Conservation (phyloP, 2,888 invertebrate species). For the Lasioglossum figueresi region DNA sequence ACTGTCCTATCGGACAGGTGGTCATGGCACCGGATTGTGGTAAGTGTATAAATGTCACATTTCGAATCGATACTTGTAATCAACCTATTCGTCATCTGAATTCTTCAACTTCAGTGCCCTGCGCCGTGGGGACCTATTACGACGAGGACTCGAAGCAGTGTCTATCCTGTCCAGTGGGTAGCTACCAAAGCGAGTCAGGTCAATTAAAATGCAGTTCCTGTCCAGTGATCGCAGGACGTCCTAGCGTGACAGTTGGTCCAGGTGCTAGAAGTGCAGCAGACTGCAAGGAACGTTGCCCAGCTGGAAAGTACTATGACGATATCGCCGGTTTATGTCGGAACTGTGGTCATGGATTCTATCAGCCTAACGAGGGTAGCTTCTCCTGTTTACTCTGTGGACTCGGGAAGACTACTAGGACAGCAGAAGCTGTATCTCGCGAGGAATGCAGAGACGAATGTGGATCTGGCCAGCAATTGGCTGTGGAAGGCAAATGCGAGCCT, state of each 20-base stretch:
- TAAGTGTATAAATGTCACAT: constrained; percentile 82
- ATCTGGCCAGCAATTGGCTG: constrained; percentile 92
- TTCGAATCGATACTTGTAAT: background rate
- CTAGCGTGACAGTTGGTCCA: constrained; percentile 93
- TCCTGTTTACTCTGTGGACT: constrained; percentile 94
- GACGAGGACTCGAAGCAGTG: constrained; percentile 91
- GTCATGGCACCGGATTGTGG: constrained; percentile 97
- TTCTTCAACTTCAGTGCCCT: constrained; percentile 88
- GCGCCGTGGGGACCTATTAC: constrained; percentile 95
- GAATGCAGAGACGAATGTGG: constrained; percentile 97
- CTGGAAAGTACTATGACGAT: constrained; percentile 95
- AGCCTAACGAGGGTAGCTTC: constrained; percentile 95
- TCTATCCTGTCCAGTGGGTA: constrained; percentile 93
- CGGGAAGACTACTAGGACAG: constrained; percentile 95
- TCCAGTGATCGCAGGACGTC: constrained; percentile 94
- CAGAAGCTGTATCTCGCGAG: constrained; percentile 93
- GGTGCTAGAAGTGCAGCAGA: constrained; percentile 95
- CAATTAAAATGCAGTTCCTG: constrained; percentile 95
- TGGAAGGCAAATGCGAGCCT: constrained; percentile 95
- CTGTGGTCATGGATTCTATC: constrained; percentile 97
- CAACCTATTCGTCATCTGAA: background rate
- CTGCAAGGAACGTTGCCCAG: constrained; percentile 96
- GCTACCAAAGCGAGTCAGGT: constrained; percentile 96
- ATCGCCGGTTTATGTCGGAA: constrained; percentile 94
- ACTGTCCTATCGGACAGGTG: constrained; percentile 96